phyloP scores from a whole-genome alignment of 2,888 invertebrate genomes.

The Hesperia comma region DNA sequence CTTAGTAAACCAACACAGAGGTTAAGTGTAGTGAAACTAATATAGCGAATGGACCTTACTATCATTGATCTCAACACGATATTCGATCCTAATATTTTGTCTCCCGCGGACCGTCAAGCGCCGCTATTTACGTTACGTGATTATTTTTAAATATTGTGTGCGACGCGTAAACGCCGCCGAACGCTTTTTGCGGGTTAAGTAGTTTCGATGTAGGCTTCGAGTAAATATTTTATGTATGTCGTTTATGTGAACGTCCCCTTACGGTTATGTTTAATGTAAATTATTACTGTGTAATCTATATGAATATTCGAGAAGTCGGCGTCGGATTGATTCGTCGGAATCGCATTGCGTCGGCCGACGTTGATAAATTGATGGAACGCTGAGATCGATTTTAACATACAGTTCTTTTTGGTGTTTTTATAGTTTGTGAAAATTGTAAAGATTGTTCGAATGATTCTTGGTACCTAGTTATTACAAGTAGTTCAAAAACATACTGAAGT shows the following conservation, averaged over 20 bases:
- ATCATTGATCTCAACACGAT: slow-evolving; percentile 82
- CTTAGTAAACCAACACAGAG: neutral
- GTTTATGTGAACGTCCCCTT: slow-evolving; percentile 71
- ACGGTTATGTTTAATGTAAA: slow-evolving; percentile 75
- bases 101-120: slow-evolving; percentile 67
- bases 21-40: neutral
- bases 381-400: slow-evolving; percentile 30
- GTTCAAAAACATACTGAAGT: slow-evolving; percentile 75
- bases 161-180: slow-evolving; percentile 60
- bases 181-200: slow-evolving; percentile 80
- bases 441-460: slow-evolving; percentile 40
- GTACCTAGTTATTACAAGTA: slow-evolving; percentile 63
- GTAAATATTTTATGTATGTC: slow-evolving; percentile 66
- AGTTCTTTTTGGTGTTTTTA: slow-evolving; percentile 60
- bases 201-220: slow-evolving; percentile 73
- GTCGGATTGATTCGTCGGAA: neutral
- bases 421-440: slow-evolving; percentile 59
- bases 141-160: slow-evolving; percentile 69
- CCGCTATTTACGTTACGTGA: slow-evolving; percentile 60
- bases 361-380: slow-evolving; percentile 19
- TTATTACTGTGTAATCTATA: slow-evolving; percentile 71
- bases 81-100: slow-evolving; percentile 79
- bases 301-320: slow-evolving; percentile 52
- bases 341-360: slow-evolving; percentile 38
- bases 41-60: slow-evolving; percentile 51